phyloP scores from a whole-genome alignment of 2,888 invertebrate genomes.

The Microplitis deprimator region DNA sequence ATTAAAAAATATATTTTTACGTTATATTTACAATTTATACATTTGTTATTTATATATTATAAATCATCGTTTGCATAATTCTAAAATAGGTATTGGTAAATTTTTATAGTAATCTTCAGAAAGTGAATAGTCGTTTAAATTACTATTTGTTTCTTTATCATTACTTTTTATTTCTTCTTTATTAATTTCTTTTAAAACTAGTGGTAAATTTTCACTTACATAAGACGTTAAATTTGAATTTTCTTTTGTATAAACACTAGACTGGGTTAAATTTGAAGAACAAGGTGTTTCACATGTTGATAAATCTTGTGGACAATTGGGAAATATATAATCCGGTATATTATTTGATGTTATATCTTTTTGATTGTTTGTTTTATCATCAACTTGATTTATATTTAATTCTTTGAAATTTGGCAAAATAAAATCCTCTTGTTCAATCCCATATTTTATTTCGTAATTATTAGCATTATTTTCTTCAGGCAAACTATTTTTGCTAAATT shows the following conservation, averaged over 20 bases:
- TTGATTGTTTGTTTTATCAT: neutral
- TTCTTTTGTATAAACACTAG: neutral
- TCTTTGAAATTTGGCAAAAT: slow-evolving; percentile 37
- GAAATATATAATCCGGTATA: neutral
- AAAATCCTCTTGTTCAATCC: slow-evolving; percentile 10
- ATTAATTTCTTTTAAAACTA: neutral
- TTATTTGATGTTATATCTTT: neutral
- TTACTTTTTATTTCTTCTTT: neutral
- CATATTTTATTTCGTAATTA: neutral
- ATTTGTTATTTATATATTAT: too few relatives aligned
- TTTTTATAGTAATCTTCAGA: neutral
- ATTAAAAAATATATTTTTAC: too few relatives aligned
- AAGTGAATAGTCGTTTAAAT: neutral
- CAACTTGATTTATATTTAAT: neutral
- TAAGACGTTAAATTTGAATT: neutral
- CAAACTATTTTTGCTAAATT: slow-evolving; percentile 44
- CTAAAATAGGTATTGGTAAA: slow-evolving; percentile 8
- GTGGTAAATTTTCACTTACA: neutral
- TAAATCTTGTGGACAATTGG: neutral
- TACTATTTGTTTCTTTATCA: neutral
- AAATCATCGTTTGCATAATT: slow-evolving; percentile 4
- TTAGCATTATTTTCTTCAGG: neutral
- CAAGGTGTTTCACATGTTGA: neutral
- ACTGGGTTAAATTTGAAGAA: neutral
- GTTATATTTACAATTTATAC: neutral